Base-by-base conservation (phyloP, 2,888 invertebrate genomes). In the Drosophila basisetae region DNA sequence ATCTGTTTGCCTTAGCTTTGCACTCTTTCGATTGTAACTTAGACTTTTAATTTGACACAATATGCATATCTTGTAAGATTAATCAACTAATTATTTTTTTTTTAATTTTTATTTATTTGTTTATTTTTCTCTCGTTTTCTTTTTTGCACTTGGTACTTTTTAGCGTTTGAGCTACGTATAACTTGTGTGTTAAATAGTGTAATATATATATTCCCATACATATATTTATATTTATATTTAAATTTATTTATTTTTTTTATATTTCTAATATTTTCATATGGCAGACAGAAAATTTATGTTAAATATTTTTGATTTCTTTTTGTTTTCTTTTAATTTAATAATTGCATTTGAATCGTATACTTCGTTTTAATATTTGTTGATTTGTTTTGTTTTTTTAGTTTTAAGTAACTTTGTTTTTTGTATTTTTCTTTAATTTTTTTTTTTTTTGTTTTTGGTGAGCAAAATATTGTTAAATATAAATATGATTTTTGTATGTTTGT, bases 311-410 rank as follows among this genome's bases (percentile, higher is more conserved):
- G 53, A 76, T 75, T 50, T 69, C 63, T 74, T 73, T 68, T 58
- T 78, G 49, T 84, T 76, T 82, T 54, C 62, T 58, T 84, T 91
- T 84, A 91, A 84, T 87, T 92, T 90, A 91, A 84, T 92, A 92
- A 92, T 92, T 92, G 92, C 92, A 91, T 83, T 81, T 85, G 88
- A 85, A 86, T 92, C 92, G 92, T 92, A 92, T 92, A 92, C 92
- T 90, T 92, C 91, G 85, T 85, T 91, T 80, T 67, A 66, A 54
- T 63, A 77, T 76, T 80, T 80, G 73, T 81, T 74, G 72, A 73
- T 73, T 84, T 72, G 54, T 75, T 63, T 78, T 74, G 76, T 50
- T 66, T 59, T 68, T 78, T 62, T 73, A 68, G 65, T 73, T 82
- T 78, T 83, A 73, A 72, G 67, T 79, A 80, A 75, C 67, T 77